These are phyloP conservation scores for Teinopalpus imperialis DNA, from an alignment of 2,888 invertebrate genomes.

Conservation along the genomic window DNA sequence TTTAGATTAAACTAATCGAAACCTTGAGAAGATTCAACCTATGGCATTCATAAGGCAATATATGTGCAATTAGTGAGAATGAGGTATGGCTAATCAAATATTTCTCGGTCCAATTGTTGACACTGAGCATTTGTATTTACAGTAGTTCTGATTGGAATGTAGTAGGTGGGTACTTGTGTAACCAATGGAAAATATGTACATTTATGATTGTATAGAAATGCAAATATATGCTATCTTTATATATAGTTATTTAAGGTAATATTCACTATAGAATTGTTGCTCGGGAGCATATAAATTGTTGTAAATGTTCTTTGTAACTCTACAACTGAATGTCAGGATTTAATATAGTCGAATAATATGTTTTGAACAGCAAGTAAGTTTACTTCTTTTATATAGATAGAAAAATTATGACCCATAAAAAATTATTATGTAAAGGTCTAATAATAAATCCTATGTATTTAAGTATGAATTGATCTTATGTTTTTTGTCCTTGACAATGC, in stretches of 20 bases:
- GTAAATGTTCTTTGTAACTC: too few species aligned
- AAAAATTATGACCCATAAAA: too few species aligned
- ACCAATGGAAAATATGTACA: constrained; percentile 28
- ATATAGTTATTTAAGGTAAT: not conserved
- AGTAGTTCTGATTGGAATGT: constrained; percentile 62
- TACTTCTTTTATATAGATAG: too few species aligned
- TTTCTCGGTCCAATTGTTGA: constrained; percentile 66
- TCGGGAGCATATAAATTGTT: too few species aligned
- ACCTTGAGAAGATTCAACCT: not conserved
- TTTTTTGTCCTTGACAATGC: too few species aligned
- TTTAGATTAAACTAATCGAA: too few species aligned
- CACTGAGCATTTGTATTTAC: constrained; percentile 61
- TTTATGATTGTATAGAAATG: constrained; percentile 24
- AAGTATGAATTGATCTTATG: too few species aligned
- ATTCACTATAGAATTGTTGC: not conserved
- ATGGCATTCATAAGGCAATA: constrained; percentile 16
- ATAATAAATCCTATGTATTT: too few species aligned
- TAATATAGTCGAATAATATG: too few species aligned
- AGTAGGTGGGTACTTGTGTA: constrained; percentile 37
- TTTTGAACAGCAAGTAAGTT: too few species aligned
- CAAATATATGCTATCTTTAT: constrained; percentile 16
- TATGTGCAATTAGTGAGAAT: constrained; percentile 55
- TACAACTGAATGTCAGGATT: too few species aligned
- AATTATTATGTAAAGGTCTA: too few species aligned
- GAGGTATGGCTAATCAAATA: constrained; percentile 61